These are phyloP conservation scores for Xylocampa areola DNA, from an alignment of 2,888 invertebrate species.

Conservation along the genomic window DNA sequence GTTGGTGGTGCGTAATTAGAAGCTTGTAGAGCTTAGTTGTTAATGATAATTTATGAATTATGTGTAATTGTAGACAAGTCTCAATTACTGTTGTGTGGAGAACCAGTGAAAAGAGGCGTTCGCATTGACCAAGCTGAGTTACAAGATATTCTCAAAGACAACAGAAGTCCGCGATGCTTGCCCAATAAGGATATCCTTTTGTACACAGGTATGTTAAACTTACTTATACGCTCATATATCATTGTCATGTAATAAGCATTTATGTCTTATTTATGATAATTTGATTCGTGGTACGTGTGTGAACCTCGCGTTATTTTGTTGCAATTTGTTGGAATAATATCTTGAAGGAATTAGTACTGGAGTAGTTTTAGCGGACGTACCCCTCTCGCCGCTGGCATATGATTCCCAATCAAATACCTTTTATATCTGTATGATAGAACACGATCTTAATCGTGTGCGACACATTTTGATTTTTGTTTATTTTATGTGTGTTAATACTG, in stretches of 20 bases:
- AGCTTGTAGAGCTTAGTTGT: slow-evolving; percentile 4
- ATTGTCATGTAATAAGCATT: slow-evolving; percentile 16
- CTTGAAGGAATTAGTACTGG: background rate
- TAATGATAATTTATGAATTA: slow-evolving; percentile 6
- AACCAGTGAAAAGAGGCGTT: slow-evolving; percentile 89
- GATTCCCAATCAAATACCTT: too few relatives aligned
- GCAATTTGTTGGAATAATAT: background rate
- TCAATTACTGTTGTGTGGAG: slow-evolving; percentile 92
- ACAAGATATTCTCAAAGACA: slow-evolving; percentile 86
- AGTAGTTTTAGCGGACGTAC: too few relatives aligned
- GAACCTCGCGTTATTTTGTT: background rate
- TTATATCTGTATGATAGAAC: too few relatives aligned
- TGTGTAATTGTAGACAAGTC: slow-evolving; percentile 90
- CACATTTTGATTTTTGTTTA: too few relatives aligned
- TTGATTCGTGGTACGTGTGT: background rate
- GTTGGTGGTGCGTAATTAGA: slow-evolving; percentile 6
- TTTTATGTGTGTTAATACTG: too few relatives aligned
- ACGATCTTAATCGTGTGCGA: too few relatives aligned
- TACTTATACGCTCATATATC: slow-evolving; percentile 4
- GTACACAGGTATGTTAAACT: slow-evolving; percentile 88
- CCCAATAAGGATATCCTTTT: slow-evolving; percentile 92
- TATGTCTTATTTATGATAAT: slow-evolving; percentile 15
- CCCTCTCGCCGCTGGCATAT: too few relatives aligned
- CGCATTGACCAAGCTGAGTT: slow-evolving; percentile 86
- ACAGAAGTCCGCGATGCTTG: slow-evolving; percentile 92